These are phyloP conservation scores for Dryobates pubescens DNA, from an alignment of 2,797 vertebrate species.

Conservation along the genomic window DNA sequence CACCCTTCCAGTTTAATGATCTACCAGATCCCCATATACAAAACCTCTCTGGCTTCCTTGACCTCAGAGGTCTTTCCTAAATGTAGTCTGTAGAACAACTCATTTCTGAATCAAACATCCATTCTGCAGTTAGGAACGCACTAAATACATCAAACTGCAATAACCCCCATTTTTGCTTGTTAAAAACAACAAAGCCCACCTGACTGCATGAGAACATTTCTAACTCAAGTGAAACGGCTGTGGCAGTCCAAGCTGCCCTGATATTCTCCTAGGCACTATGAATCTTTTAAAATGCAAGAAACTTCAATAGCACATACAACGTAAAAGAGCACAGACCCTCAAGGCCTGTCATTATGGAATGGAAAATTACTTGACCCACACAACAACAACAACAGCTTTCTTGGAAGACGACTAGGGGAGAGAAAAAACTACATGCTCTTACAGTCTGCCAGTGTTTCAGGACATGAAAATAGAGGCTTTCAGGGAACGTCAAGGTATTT, in stretches of 20 bases:
- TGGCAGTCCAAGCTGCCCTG: not conserved
- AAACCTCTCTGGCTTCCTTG: not conserved
- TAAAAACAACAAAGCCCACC: not conserved
- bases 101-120: not conserved
- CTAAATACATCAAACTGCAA: not conserved
- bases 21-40: not conserved
- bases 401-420: not conserved
- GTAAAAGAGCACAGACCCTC: not conserved
- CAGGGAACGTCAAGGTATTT: not conserved
- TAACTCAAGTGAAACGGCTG: not conserved
- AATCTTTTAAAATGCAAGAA: not conserved
- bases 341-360: not conserved
- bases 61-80: not conserved
- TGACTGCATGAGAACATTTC: not conserved
- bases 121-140: not conserved
- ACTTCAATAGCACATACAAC: not conserved
- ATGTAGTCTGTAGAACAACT: not conserved
- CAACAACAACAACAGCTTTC: not conserved
- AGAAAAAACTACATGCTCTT: not conserved
- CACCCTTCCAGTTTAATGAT: not conserved
- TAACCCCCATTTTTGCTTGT: not conserved
- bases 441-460: not conserved
- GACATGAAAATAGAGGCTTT: not conserved
- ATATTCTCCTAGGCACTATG: not conserved
- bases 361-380: not conserved